Evolutionary conservation across 2,797 vertebrate species (phyloP).

Genomic region (Fistularia tabacaria): DNA sequence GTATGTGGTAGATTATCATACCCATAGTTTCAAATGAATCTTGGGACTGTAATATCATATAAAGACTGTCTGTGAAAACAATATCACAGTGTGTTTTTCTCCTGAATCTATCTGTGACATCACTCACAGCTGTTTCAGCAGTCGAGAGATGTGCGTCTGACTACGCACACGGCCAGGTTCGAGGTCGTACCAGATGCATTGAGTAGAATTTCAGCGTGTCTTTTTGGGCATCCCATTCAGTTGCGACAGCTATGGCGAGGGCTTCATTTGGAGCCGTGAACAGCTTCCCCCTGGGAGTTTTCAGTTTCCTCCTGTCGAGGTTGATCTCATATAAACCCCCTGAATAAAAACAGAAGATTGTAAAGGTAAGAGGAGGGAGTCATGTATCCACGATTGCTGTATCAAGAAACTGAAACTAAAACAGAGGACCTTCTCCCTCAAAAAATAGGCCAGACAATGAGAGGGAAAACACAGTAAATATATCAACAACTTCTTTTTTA

Average conservation of each 20-base stretch:
- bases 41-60: no score
- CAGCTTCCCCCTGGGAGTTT: conserved; percentile 90
- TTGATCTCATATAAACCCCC: conserved; percentile 91
- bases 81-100: no score
- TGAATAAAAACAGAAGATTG: conserved; percentile 32
- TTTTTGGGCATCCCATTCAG: conserved; percentile 92
- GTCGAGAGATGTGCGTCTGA: not conserved
- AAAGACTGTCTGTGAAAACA: no score
- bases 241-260: conserved; percentile 90
- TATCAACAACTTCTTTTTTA: no score
- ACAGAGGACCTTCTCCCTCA: not conserved
- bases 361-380: no score
- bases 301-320: conserved; percentile 89
- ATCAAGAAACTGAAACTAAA: not conserved
- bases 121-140: no score
- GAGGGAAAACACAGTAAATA: no score
- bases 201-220: conserved; percentile 92
- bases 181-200: conserved; percentile 87
- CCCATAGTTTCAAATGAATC: no score
- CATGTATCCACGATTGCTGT: not conserved
- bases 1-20: no score
- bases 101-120: not conserved
- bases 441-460: not conserved
- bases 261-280: conserved; percentile 89
- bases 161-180: not conserved